phyloP scores from a whole-genome alignment of 2,888 invertebrate genomes.

The Aphidius colemani region DNA sequence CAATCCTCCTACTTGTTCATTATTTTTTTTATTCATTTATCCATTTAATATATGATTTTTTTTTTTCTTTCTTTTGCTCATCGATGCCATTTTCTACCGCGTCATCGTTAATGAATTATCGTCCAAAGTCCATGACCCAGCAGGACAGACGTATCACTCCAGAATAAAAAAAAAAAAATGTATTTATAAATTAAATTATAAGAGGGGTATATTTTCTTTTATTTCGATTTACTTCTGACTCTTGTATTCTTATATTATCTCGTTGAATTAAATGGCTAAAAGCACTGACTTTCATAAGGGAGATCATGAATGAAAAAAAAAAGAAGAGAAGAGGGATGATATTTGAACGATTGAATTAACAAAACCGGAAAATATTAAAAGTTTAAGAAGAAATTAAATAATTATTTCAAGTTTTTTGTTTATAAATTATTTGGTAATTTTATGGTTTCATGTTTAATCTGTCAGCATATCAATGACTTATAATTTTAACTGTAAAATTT shows the following conservation, averaged over 20 bases:
- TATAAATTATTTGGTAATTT: not conserved
- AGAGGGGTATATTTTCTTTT: constrained; percentile 24
- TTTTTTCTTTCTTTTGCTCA: constrained; percentile 11
- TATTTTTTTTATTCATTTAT: not conserved
- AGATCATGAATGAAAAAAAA: too few species aligned
- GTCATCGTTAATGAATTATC: constrained; percentile 43
- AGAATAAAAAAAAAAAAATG: too few species aligned
- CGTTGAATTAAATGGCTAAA: constrained; percentile 33
- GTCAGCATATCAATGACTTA: too few species aligned
- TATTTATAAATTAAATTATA: too few species aligned
- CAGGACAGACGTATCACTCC: constrained; percentile 23
- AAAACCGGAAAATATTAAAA: constrained; percentile 25
- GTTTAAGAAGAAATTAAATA: not conserved
- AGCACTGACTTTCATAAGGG: too few species aligned
- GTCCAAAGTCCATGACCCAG: constrained; percentile 35
- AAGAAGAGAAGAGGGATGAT: constrained; percentile 20
- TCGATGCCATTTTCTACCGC: constrained; percentile 36
- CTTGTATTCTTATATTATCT: constrained; percentile 26
- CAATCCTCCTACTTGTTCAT: not conserved
- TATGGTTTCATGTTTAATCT: not conserved
- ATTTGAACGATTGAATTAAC: constrained; percentile 42
- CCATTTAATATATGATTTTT: constrained; percentile 6
- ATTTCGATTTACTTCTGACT: constrained; percentile 12
- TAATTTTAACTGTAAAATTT: too few species aligned
- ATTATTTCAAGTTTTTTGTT: too few species aligned